A percentile compares a stretch with the other conserved stretches of the same genome.
Conservation (phyloP, 2,113 vertebrate genomes). For the Lamprologus tigripictilis region DNA sequence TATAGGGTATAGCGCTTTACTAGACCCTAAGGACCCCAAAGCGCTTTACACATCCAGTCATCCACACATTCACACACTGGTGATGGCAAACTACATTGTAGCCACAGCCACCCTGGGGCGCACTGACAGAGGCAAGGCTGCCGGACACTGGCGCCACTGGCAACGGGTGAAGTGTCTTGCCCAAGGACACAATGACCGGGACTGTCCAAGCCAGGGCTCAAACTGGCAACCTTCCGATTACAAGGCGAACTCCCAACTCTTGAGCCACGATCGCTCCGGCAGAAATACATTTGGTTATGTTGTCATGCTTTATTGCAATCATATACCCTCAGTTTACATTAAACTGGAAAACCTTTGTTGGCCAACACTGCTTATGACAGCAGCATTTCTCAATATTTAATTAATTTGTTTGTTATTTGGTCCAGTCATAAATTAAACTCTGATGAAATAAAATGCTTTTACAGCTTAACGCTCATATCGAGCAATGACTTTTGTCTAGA, state of each 20-base stretch:
- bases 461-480: not conserved
- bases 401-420: not conserved
- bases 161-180: not conserved
- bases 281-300: not conserved
- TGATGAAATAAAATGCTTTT: not conserved
- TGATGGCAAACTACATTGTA: not conserved
- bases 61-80: not conserved
- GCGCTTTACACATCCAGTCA: not conserved
- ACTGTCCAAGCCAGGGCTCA: not conserved
- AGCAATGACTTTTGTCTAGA: not conserved
- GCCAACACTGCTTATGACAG: not conserved
- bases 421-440: not conserved
- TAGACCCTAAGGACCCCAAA: not conserved
- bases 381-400: not conserved
- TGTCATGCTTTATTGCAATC: not conserved
- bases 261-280: rapidly evolving
- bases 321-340: not conserved
- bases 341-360: not conserved
- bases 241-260: not conserved
- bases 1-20: not conserved
- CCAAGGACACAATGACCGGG: not conserved
- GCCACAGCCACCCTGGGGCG: not conserved
- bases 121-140: rapidly evolving
- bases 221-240: not conserved
- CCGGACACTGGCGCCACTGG: not conserved